phyloP scores from a whole-genome alignment of 2,888 invertebrate species.

The Lathronympha strigana region DNA sequence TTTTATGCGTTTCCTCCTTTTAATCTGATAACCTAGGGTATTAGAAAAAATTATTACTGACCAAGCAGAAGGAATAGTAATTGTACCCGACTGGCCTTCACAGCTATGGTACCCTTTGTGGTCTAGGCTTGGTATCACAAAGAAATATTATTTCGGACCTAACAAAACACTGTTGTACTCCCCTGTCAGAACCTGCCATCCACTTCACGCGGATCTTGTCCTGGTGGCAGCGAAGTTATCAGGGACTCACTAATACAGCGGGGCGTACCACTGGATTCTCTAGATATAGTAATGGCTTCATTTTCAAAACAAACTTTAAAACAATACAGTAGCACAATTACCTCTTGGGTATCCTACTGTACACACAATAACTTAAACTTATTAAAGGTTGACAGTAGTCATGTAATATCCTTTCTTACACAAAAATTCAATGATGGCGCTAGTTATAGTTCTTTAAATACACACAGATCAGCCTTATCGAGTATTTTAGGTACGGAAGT shows the following conservation, averaged over 20 bases:
- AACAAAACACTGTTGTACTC: conserved; percentile 41
- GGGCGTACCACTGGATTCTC: conserved; percentile 35
- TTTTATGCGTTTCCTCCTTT: conserved; percentile 44
- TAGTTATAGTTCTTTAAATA: conserved; percentile 40
- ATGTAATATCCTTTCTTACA: conserved; percentile 42
- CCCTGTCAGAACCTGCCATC: conserved; percentile 33
- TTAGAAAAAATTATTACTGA: conserved; percentile 43
- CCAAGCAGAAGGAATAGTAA: conserved; percentile 45
- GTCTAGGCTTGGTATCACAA: conserved; percentile 38
- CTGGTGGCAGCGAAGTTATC: conserved; percentile 47
- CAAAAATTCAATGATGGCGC: conserved; percentile 40
- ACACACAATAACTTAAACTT: too few relatives aligned
- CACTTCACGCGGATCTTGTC: conserved; percentile 42
- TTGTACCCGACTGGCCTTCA: conserved; percentile 45
- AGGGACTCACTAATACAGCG: conserved; percentile 41
- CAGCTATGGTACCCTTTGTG: conserved; percentile 48
- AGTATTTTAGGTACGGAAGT: conserved; percentile 31
- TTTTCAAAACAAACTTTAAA: conserved; percentile 42
- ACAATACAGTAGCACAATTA: conserved; percentile 37
- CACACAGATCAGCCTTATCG: conserved; percentile 39
- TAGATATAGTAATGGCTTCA: conserved; percentile 44
- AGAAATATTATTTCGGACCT: conserved; percentile 43
- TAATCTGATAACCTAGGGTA: conserved; percentile 27
- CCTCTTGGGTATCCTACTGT: conserved; percentile 44
- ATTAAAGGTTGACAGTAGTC: conserved; percentile 23